Percentiles rank a stretch among this genome's conserved stretches.
Evolutionary conservation across 2,888 invertebrate genomes (phyloP).

Genomic region (Pantelozetes paolii): DNA sequence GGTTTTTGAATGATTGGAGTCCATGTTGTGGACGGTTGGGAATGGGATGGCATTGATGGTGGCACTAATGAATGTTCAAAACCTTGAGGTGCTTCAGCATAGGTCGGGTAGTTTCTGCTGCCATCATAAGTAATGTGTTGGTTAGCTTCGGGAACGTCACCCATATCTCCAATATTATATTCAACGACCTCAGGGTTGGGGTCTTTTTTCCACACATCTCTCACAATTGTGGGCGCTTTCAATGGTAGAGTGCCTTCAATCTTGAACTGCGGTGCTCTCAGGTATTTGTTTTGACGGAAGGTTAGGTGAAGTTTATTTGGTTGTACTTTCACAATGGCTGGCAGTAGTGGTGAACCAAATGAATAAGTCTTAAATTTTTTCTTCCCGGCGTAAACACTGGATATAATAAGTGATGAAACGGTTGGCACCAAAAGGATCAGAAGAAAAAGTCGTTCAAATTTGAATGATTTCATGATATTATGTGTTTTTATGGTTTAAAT

Average conservation of each 20-base stretch:
- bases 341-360: slow-evolving; percentile 39
- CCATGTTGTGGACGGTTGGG: not conserved
- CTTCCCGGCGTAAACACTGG: slow-evolving; percentile 43
- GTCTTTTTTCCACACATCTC: not conserved
- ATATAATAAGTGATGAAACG: slow-evolving; percentile 41
- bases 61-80: not conserved
- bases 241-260: slow-evolving; percentile 43
- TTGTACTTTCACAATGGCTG: slow-evolving; percentile 41
- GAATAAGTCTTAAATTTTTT: slow-evolving; percentile 44
- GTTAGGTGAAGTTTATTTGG: slow-evolving; percentile 36
- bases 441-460: not conserved
- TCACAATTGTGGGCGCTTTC: slow-evolving; percentile 38
- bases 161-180: not conserved
- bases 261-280: slow-evolving; percentile 42
- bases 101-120: not conserved
- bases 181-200: slow-evolving; percentile 6
- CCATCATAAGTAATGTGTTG: not conserved
- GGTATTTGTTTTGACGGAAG: slow-evolving; percentile 31
- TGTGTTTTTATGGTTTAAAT: not conserved
- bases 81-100: not conserved
- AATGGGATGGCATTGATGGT: not conserved
- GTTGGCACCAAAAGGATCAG: slow-evolving; percentile 6
- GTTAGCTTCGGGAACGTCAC: not conserved
- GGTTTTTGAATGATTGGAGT: not conserved
- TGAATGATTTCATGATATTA: slow-evolving; percentile 20